Evolutionary conservation across 2,888 invertebrate genomes (phyloP).

Genomic region (Dryadula phaetusa): DNA sequence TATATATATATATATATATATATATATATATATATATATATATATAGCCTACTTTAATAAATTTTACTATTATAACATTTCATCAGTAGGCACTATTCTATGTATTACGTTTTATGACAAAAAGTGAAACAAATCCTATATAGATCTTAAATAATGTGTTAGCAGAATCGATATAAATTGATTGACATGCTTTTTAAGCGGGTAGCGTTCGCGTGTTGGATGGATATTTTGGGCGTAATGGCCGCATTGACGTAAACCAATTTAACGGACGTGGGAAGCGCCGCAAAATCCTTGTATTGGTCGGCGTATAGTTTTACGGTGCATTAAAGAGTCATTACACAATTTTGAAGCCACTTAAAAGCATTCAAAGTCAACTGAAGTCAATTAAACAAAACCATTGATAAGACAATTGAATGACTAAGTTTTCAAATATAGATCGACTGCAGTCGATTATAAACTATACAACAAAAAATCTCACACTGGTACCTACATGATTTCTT

Average conservation of each 20-base stretch:
- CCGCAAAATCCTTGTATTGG: constrained; percentile 63
- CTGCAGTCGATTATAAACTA: not conserved
- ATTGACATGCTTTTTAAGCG: constrained; percentile 76
- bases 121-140: not conserved
- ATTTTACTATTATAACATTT: too few species aligned
- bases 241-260: constrained; percentile 77
- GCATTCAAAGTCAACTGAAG: constrained; percentile 39
- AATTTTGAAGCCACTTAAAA: constrained; percentile 50
- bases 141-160: constrained; percentile 6
- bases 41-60: too few species aligned
- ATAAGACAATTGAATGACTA: constrained; percentile 9
- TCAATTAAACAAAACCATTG: constrained; percentile 34
- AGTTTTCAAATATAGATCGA: constrained; percentile 7
- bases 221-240: constrained; percentile 74
- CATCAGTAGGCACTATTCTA: too few species aligned
- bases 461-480: not conserved
- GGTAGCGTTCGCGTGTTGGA: constrained; percentile 61
- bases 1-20: too few species aligned
- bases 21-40: too few species aligned
- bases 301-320: constrained; percentile 61
- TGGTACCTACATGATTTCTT: constrained; percentile 72
- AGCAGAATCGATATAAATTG: constrained; percentile 61
- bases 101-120: not conserved
- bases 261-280: constrained; percentile 70
- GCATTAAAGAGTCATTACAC: constrained; percentile 55